Conservation (phyloP, 2,797 vertebrate genomes). For the Heliangelus exortis region DNA sequence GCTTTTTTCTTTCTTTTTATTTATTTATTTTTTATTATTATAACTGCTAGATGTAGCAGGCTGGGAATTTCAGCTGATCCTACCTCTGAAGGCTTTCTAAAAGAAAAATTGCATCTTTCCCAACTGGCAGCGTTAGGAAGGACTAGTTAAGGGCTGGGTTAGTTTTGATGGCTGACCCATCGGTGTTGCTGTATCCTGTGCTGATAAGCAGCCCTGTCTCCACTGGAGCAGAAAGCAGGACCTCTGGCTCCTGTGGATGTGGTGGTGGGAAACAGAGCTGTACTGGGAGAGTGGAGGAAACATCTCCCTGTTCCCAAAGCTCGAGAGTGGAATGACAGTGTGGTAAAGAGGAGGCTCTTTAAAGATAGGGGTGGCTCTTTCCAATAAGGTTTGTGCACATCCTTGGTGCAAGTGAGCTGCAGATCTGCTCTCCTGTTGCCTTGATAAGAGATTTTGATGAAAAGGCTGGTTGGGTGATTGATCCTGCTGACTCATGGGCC, state of each 20-base stretch:
- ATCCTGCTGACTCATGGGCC: background rate
- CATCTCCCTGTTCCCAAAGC: background rate
- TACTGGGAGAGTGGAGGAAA: background rate
- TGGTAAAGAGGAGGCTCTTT: background rate
- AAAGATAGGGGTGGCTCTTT: background rate
- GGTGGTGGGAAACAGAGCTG: background rate
- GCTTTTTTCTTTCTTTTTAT: background rate
- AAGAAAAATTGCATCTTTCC: slow-evolving; percentile 49
- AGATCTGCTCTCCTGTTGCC: fast-evolving
- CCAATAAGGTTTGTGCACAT: fast-evolving
- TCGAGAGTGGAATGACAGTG: fast-evolving
- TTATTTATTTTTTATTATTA: background rate
- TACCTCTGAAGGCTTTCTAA: slow-evolving; percentile 25
- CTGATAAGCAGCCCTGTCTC: fast-evolving
- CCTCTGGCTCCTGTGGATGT: background rate
- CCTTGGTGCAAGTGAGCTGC: background rate
- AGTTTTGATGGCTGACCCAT: slow-evolving; percentile 35
- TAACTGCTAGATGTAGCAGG: slow-evolving; percentile 12
- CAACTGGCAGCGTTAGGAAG: slow-evolving; percentile 17
- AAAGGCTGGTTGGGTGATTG: fast-evolving
- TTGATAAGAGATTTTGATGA: background rate
- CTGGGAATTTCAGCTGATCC: slow-evolving; percentile 38
- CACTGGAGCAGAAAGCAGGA: background rate
- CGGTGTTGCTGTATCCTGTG: background rate
- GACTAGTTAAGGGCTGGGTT: background rate